Base-by-base conservation (phyloP, 2,797 vertebrate genomes). In the Sebastolobus altivelis region DNA sequence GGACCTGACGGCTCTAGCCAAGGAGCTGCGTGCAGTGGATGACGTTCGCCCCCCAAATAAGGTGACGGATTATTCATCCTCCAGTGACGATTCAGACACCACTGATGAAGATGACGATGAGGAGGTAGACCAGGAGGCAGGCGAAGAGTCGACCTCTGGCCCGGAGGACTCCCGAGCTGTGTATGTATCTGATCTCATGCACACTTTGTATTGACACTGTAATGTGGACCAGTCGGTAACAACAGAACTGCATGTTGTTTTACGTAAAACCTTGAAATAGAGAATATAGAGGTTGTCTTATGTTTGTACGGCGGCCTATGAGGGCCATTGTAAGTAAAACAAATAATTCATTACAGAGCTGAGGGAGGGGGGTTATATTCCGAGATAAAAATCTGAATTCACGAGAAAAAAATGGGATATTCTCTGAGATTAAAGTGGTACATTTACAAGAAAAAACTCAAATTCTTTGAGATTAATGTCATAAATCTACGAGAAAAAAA, bases 41-140 rank as follows among this genome's bases (percentile, higher is more conserved):
- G 98, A 99, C 2, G 97, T 98, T 49, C 96, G 97, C 22, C 98
- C 98, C 0, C 97, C 96, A 0, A 98, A 99, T 90, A 99, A 99
- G 93, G 98, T 98, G 83, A 99, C 98, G 0, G 98, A 99, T 85
- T 99, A 99, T 85, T 99, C 98, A 0, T 99, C 98, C 7, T 99
- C 98, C 75, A 99, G 98, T 40, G 98, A 99, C 35, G 98, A 99
- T 27, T 99, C 98, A 0, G 98, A 98, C 70, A 99, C 98, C 2
- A 99, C 98, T 0, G 98, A 99, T 12, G 98, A 99, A 63, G 98
- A 99, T 29, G 98, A 99, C 0, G 98, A 99, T 0, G 98, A 99
- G 33, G 98, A 99, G 31, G 97, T 97, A 61, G 98, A 99, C 67
- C 98, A 99, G 93, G 98, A 99, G 79, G 97, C 95, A 16, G 96